Evolutionary conservation across 2,888 invertebrate species (phyloP), one percentile per base, ranked within the genome.

Genomic region (Oegoconia quadripuncta): DNA sequence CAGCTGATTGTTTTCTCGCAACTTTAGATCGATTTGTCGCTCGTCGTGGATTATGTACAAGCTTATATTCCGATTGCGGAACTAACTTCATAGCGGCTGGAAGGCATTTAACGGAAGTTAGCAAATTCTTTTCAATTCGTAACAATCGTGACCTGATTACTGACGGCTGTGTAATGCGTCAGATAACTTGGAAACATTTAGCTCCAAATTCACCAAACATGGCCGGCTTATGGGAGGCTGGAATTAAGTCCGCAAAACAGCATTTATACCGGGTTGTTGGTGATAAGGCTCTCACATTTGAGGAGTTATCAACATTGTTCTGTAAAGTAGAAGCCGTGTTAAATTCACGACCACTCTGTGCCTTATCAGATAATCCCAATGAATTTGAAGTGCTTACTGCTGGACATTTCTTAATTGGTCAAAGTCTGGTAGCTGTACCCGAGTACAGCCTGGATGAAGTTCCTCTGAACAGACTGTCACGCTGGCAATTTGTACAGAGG

Each of bases 321-420:
- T 26, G 20, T 12, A 30, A 39, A 15, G 26, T 39, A 8, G 39
- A 39, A 13, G 26, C 42, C 1, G 26, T 34, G 9, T 28, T 42
- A 31, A 42, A 42, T 26, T 37, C 37, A 1, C 25, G 35, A 3
- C 44, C 36, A 3, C 25, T 34, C 2, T 43, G 34, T 33, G 14
- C 31, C 3, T 11, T 31, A 1, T 12, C 18, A 3, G 32, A 37
- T n/a, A 37, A 41, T 27, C 41, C 39, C 1, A 38, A 44, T 8
- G 41, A 44, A 16, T 39, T 41, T 30, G 25, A 41, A 6, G 41
- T 44, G 6, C 4, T 44, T 20, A 44, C 44, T 12, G 30, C 41
- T 4, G 44, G 40, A 11, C 41, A 41, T n/a, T 42, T 45, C 30
- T 9, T 42, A 9, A 27, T 39, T 5, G 44, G 41, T 2, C 28